Evolutionary conservation across 2,113 vertebrate species (phyloP), one percentile per base, ranked within the genome.

Genomic region (Dromas ardeola): DNA sequence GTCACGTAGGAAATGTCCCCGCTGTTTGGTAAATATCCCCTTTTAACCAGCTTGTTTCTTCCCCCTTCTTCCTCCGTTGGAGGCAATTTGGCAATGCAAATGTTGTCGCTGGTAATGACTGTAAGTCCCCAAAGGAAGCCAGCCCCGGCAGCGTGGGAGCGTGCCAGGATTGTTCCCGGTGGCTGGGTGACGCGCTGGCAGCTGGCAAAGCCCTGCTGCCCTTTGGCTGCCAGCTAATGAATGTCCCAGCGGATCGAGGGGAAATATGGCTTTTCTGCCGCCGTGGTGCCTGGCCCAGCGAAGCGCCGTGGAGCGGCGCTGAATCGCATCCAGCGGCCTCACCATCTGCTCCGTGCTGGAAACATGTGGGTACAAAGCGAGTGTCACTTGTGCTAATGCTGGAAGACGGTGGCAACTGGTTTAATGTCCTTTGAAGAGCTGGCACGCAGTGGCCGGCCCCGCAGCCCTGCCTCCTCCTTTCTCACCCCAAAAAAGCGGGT

Each of bases 321-420:
- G 97, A 96, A 72, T 62, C 2, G 5, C 9, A 34, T 88, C 97
- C 94, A 78, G 25, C 2, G 3, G 83, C 79, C 17, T 55, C 52
- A 1, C 98, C 97, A 96, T 97, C 98, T 98, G 98, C 97, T 96
- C 90, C 29, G 15, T 5, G 50, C 96, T 92, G 94, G 87, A 87
- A 97, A 97, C 97, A 78, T n/a, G 97, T 81, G 97, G 97, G 89
- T 67, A 97, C 97, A 97, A 94, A 98, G 90, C 16, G 74, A 97
- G 85, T 83, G 97, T 96, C 98, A 97, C 97, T 97, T 66, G 90
- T 88, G 96, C 94, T 97, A 67, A 78, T 93, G 78, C 90, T 27
- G 40, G 29, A 42, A 55, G 59, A 32, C 0, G 22, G 50, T 67
- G 91, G 85, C 72, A 25, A 15, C 45, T 2, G 15, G 10, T 80